These are phyloP conservation scores for Siniperca knerii DNA, from an alignment of 2,113 vertebrate species.

Conservation along the genomic window DNA sequence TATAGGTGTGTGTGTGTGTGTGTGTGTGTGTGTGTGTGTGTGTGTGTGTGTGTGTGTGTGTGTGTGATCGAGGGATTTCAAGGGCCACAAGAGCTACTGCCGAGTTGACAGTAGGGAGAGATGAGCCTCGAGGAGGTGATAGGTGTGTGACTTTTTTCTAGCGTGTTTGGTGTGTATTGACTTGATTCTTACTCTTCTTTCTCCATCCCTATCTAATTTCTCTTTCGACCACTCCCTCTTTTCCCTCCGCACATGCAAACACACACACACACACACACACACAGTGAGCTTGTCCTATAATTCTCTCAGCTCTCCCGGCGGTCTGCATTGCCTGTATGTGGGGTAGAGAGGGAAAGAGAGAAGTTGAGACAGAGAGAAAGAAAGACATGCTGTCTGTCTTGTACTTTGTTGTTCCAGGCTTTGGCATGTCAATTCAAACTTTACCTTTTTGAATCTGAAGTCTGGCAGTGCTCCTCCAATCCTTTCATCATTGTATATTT, in stretches of 20 bases:
- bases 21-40: constrained; percentile 4
- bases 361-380: constrained; percentile 30
- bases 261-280: background rate
- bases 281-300: constrained; percentile 34
- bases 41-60: background rate
- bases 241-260: constrained; percentile 2
- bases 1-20: constrained; percentile 3
- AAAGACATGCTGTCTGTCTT: constrained; percentile 42
- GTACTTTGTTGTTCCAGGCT: constrained; percentile 54
- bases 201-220: constrained; percentile 36
- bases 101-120: constrained; percentile 57
- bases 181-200: constrained; percentile 46
- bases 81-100: constrained; percentile 51
- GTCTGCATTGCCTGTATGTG: constrained; percentile 21
- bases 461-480: constrained; percentile 38
- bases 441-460: constrained; percentile 44
- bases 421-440: constrained; percentile 59
- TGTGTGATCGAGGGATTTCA: constrained; percentile 47
- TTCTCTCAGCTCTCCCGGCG: constrained; percentile 54
- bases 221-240: constrained; percentile 28
- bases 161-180: constrained; percentile 25
- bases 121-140: constrained; percentile 55
- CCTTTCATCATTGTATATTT: constrained; percentile 44
- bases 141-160: constrained; percentile 32
- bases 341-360: background rate